Evolutionary conservation across 2,113 vertebrate genomes (phyloP), one percentile per base, ranked within the genome.

Genomic region (Accipiter virgatus): DNA sequence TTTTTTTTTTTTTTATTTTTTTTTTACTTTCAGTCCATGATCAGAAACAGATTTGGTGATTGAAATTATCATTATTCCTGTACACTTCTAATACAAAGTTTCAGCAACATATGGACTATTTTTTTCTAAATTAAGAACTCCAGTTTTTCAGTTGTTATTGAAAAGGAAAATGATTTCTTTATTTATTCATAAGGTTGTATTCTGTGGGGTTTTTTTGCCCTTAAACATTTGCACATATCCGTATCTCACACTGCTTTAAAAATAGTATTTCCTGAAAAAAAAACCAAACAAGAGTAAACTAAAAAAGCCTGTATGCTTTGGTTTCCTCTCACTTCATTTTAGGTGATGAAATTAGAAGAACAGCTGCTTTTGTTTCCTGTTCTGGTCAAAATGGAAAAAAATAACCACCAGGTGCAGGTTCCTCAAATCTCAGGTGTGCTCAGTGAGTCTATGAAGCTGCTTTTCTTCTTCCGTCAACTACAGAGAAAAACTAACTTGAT

Each of bases 141-240:
- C 9, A n/a, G 14, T 36, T 91, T 55, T 74, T 34, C 5, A 16
- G 2, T 11, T 52, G 3, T 31, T 80, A 40, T 10, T 70, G 18
- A 66, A 83, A 63, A n/a, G 11, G 16, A 61, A 40, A 61, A 47
- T 5, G 1, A 7, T 32, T 2, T 75, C 7, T 36, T 9, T 62
- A 36, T 70, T 59, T 80, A 65, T 42, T 63, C 12, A 21, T 62
- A 56, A 65, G 8, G 4, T 78, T 81, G 3, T 14, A 40, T 63
- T 63, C 11, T 47, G 20, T 40, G 6, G 11, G 4, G 0, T 0
- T 4, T 14, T n/a, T 56, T 72, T 38, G 0, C 2, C 4, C 10
- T 89, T 62, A 86, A 53, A 38, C 8, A 40, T 65, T 87, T 79
- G 9, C 11, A n/a, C 14, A 25, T 45, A 34, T 8, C 1, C 34